A percentile compares a stretch with the other conserved stretches of the same genome.
These are phyloP conservation scores for Eulemur rufifrons DNA, from an alignment of 2,113 vertebrate species.

Conservation along the genomic window DNA sequence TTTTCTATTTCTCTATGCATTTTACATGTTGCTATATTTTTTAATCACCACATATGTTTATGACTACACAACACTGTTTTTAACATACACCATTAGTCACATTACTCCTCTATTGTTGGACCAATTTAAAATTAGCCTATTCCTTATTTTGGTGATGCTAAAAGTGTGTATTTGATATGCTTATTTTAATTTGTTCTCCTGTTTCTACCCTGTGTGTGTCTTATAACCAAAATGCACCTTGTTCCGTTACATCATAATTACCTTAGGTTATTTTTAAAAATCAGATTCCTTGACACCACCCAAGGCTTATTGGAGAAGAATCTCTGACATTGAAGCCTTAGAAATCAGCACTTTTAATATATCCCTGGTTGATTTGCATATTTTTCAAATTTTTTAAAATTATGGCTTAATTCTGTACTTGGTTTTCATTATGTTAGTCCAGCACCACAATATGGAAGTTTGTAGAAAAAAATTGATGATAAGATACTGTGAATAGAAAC, in stretches of 20 bases:
- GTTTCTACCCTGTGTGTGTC: too few relatives aligned
- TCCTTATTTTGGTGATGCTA: background rate
- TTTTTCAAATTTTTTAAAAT: background rate
- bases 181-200: too few relatives aligned
- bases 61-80: fast-evolving
- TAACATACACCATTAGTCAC: fast-evolving
- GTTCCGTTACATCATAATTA: background rate
- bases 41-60: background rate
- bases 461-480: fast-evolving
- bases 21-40: background rate
- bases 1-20: background rate
- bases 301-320: background rate
- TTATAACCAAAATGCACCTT: too few relatives aligned
- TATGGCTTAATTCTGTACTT: background rate
- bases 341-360: background rate
- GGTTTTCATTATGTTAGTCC: background rate
- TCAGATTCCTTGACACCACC: background rate
- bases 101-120: too few relatives aligned
- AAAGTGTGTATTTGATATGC: background rate
- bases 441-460: background rate
- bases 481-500: fast-evolving
- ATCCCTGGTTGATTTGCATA: too few relatives aligned
- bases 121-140: background rate
- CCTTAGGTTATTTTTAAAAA: background rate
- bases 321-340: background rate